phyloP scores from a whole-genome alignment of 2,113 vertebrate species.

The Cryptomyrus ogoouensis region DNA sequence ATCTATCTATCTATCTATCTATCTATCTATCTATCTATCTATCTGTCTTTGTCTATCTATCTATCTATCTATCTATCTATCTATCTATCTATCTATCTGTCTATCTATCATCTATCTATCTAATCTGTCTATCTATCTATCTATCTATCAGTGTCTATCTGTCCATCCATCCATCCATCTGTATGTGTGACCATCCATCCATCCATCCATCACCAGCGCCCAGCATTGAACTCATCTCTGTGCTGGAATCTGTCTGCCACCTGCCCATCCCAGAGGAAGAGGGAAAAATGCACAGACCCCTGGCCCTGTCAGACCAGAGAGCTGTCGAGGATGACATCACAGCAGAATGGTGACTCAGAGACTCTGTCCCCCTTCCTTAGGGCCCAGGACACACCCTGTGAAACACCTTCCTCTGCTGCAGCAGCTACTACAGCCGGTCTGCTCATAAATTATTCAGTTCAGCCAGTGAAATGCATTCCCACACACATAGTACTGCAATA shows the following conservation, averaged over 20 bases:
- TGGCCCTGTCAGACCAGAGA: background rate
- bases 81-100: background rate
- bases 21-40: no score
- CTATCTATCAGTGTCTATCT: no score
- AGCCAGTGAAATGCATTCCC: background rate
- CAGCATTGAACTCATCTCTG: background rate
- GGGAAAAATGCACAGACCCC: background rate
- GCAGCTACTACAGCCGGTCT: background rate
- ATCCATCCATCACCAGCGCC: background rate
- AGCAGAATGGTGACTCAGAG: background rate
- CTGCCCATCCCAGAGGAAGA: background rate
- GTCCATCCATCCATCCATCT: background rate
- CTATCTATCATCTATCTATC: background rate
- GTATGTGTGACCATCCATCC: background rate
- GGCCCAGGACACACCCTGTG: background rate
- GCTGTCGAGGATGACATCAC: background rate
- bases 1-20: no score
- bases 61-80: no score
- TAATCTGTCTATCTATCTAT: background rate
- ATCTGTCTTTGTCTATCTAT: no score
- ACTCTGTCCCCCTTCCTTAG: background rate
- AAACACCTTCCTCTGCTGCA: background rate
- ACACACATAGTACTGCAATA: background rate
- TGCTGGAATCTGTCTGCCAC: conserved; percentile 3
- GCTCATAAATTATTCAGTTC: background rate